Base-by-base conservation (phyloP, 1,140 invertebrate species). In the Drosophila malerkotliana region DNA sequence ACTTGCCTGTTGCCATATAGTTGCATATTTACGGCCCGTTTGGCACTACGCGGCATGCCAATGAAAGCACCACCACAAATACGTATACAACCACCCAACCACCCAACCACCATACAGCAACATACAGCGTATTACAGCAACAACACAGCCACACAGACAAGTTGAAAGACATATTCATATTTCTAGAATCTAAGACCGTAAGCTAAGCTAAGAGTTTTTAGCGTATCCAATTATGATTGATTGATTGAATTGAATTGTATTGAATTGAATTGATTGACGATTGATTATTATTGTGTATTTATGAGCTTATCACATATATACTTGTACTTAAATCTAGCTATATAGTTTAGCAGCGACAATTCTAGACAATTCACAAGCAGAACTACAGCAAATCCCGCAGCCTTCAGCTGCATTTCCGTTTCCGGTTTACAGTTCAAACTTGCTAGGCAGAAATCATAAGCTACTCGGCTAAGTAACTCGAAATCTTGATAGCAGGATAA, bases 81-180 rank as follows among this genome's bases (percentile, higher is more conserved):
- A 44, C n/a, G n/a, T 44, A 59, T 57, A 26, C 55, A 47, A 30
- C 45, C 44, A 71, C 58, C 54, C 44, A 18, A 32, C 63, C 44
- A 57, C 26, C 9, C 37, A 51, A 14, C 55, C 32, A 53, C 34
- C 34, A 39, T 26, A 58, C 32, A 28, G 26, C 30, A 41, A 15
- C 41, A 56, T 28, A 47, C 10, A 53, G 24, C 34, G 52, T 34
- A 64, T 59, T 77, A 21, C 48, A 59, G 41, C 49, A 48, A 69
- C 62, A 69, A 55, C 47, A 55, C 21, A 56, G 37, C 26, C 45
- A 59, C 59, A 64, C 53, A 58, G 39, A 73, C 67, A 81, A 69
- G 64, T 74, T 77, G 74, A 87, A 85, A 85, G 81, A 85, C 81
- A 85, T 85, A 78, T 85, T 85, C 82, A 85, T 82, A 69, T 78